These are phyloP conservation scores for Athetis lepigone DNA, from an alignment of 2,888 invertebrate species.

Conservation along the genomic window DNA sequence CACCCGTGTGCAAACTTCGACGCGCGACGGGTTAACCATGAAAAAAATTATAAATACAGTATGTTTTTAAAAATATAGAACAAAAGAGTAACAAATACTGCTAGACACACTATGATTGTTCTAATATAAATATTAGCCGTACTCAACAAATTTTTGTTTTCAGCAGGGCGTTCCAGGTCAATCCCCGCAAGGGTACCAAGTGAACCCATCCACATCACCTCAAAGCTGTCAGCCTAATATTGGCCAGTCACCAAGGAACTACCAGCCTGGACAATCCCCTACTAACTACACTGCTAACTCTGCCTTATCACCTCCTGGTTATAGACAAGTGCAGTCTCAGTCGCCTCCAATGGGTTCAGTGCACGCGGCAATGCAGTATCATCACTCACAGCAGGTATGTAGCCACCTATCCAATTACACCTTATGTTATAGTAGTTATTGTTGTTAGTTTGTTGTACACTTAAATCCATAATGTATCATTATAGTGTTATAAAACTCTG, in stretches of 20 bases:
- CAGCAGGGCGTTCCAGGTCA: constrained; percentile 83
- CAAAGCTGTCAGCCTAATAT: constrained; percentile 85
- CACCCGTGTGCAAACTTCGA: no score
- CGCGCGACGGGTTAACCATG: no score
- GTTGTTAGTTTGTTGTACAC: not conserved
- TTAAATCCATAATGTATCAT: constrained; percentile 6
- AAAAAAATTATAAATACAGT: no score
- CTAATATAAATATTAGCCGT: not conserved
- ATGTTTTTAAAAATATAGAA: no score
- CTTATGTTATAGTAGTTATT: not conserved
- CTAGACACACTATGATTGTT: no score
- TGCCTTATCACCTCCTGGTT: constrained; percentile 90
- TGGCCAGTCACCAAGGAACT: constrained; percentile 84
- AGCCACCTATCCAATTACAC: not conserved
- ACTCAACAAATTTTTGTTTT: constrained; percentile 7
- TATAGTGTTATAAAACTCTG: not conserved
- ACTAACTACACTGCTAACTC: constrained; percentile 84
- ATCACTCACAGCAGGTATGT: constrained; percentile 86
- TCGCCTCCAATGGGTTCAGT: constrained; percentile 87
- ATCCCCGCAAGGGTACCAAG: constrained; percentile 90
- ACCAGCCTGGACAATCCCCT: constrained; percentile 91
- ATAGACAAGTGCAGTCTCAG: constrained; percentile 87
- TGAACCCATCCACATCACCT: constrained; percentile 89
- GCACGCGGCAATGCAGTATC: constrained; percentile 87
- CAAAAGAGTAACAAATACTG: no score